These are phyloP conservation scores for Montifringilla adamsi DNA, from an alignment of 2,113 vertebrate genomes.

Conservation along the genomic window DNA sequence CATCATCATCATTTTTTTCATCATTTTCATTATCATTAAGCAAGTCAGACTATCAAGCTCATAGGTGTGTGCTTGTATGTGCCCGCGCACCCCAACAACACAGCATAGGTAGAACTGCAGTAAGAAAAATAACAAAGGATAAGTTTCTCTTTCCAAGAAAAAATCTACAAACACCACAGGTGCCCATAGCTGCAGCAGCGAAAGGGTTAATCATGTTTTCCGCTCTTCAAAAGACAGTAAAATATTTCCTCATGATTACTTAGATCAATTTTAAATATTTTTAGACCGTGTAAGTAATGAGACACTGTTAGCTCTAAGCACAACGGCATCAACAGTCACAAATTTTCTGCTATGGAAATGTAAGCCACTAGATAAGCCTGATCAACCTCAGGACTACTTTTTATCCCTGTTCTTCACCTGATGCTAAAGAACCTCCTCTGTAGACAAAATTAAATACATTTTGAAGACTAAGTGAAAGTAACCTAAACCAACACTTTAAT, in stretches of 20 bases:
- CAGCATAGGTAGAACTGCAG: conserved; percentile 15
- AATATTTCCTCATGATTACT: conserved; percentile 6
- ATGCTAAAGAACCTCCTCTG: conserved; percentile 33
- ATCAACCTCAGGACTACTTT: conserved; percentile 29
- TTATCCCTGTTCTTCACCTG: conserved; percentile 28
- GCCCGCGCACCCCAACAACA: conserved; percentile 26
- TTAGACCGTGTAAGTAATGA: conserved; percentile 24
- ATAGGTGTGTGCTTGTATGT: background rate
- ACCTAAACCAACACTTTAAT: conserved; percentile 14
- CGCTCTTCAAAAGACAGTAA: conserved; percentile 46
- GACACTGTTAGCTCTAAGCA: conserved; percentile 49
- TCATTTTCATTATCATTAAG: conserved; percentile 63
- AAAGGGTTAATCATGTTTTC: conserved; percentile 63
- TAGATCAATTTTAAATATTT: conserved; percentile 26
- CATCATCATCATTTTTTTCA: conserved; percentile 64
- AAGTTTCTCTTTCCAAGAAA: background rate
- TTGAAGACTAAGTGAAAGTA: conserved; percentile 38
- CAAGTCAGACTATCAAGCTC: conserved; percentile 54
- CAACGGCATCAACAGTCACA: conserved; percentile 63
- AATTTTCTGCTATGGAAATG: conserved; percentile 52
- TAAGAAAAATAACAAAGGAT: conserved; percentile 4
- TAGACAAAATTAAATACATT: conserved; percentile 39
- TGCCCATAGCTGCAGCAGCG: conserved; percentile 65
- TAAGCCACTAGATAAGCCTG: conserved; percentile 39
- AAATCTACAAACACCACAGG: conserved; percentile 1